Evolutionary conservation across 2,113 vertebrate species (phyloP).

Genomic region (Procavia capensis): DNA sequence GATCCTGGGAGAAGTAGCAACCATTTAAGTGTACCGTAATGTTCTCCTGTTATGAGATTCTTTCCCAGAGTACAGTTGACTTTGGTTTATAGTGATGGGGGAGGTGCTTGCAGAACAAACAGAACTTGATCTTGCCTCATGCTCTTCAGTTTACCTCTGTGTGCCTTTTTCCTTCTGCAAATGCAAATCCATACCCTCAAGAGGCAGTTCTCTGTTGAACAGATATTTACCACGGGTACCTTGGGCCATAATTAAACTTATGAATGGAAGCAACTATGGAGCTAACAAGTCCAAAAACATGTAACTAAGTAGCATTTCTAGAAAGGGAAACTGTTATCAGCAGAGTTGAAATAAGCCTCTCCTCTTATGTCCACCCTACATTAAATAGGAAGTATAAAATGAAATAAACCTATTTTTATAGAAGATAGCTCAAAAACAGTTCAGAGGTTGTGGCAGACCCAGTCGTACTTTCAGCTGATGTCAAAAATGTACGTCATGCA

Average conservation of each 20-base stretch:
- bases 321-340: background rate
- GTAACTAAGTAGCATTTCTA: background rate
- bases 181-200: background rate
- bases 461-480: background rate
- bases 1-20: slow-evolving; percentile 15
- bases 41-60: background rate
- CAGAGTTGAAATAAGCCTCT: background rate
- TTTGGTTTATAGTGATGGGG: slow-evolving; percentile 12
- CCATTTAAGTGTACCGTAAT: background rate
- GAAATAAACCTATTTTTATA: slow-evolving; percentile 35
- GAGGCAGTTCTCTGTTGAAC: background rate
- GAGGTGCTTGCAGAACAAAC: background rate
- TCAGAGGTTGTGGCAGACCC: background rate
- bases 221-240: background rate
- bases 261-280: background rate
- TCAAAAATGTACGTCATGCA: background rate
- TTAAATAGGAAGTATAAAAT: slow-evolving; percentile 23
- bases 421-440: background rate
- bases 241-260: background rate
- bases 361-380: background rate
- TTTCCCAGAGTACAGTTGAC: background rate
- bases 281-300: background rate
- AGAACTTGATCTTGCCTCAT: background rate
- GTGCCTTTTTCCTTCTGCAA: slow-evolving; percentile 24
- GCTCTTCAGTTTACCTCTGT: slow-evolving; percentile 31